A percentile compares a stretch with the other conserved stretches of the same genome.
Conservation (phyloP, 2,888 invertebrate genomes). For the Cynaeus angustus region DNA sequence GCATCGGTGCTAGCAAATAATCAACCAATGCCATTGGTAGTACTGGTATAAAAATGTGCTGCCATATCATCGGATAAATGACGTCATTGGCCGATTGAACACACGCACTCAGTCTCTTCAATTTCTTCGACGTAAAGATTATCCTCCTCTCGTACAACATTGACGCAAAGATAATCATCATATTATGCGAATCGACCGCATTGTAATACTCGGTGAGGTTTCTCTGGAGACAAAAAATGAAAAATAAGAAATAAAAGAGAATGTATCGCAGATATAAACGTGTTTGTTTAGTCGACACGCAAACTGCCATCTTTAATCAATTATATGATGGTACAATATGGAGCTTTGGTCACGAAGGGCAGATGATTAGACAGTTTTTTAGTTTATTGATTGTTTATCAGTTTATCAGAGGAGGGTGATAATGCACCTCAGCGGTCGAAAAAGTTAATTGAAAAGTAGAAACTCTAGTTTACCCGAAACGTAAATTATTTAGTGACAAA, state of each 20-base stretch:
- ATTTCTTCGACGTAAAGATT: constrained; percentile 91
- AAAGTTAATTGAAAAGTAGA: too few species aligned
- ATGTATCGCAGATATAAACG: background rate
- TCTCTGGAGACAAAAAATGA: constrained; percentile 76
- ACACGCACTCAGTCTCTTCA: constrained; percentile 92
- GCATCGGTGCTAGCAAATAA: constrained; percentile 96
- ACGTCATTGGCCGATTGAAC: constrained; percentile 96
- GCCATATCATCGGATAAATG: constrained; percentile 99
- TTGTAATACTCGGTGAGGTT: constrained; percentile 98
- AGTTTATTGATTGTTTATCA: constrained; percentile 1
- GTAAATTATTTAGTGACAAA: too few species aligned
- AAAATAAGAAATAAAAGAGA: constrained; percentile 1
- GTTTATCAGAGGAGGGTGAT: background rate
- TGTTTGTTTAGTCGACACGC: constrained; percentile 5
- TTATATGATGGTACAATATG: constrained; percentile 7
- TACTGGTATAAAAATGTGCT: constrained; percentile 98
- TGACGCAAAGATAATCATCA: constrained; percentile 97
- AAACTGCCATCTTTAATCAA: constrained; percentile 12
- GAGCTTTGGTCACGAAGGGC: constrained; percentile 4
- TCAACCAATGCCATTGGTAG: constrained; percentile 92
- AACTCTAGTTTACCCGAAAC: too few species aligned
- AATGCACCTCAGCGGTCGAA: too few species aligned
- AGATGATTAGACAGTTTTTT: background rate
- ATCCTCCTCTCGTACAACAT: constrained; percentile 95
- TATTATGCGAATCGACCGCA: constrained; percentile 94